A percentile compares a stretch with the other conserved stretches of the same genome.
phyloP scores from a whole-genome alignment of 2,797 vertebrate species.

The Gallinago nigripennis region DNA sequence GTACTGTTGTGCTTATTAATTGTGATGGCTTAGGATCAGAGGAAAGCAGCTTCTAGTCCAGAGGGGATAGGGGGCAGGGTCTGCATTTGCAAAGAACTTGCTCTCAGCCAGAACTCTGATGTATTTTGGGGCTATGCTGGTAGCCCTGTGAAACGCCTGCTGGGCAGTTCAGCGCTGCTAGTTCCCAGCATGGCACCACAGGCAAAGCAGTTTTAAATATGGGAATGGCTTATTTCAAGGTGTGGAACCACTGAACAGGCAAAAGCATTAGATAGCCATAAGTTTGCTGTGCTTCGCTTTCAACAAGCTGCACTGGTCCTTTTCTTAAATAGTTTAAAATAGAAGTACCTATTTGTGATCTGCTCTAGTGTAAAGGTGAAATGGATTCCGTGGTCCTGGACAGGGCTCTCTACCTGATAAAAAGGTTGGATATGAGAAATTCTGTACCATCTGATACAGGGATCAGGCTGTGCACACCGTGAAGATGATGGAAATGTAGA shows the following conservation, averaged over 20 bases:
- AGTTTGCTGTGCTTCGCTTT: not conserved
- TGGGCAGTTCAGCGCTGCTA: not conserved
- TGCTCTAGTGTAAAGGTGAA: not conserved
- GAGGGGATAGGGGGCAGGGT: not conserved
- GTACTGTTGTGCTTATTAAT: not conserved
- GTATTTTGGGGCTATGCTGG: not conserved
- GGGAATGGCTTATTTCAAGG: not conserved
- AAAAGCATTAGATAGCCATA: not conserved
- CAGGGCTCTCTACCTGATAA: not conserved
- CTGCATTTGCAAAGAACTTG: not conserved
- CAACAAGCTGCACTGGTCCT: not conserved
- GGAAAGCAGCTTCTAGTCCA: not conserved
- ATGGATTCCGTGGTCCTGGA: not conserved
- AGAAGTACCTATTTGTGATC: not conserved
- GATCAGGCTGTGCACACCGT: not conserved
- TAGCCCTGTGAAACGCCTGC: rapidly evolving
- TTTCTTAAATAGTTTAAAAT: not conserved
- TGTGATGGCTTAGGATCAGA: not conserved
- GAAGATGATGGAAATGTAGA: not conserved
- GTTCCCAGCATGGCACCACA: not conserved
- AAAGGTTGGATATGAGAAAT: not conserved
- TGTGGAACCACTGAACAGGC: not conserved
- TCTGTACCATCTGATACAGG: not conserved
- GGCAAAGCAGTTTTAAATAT: not conserved
- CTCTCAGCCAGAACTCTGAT: not conserved